Conservation (phyloP, 2,797 vertebrate genomes). For the Cyclura pinguis region DNA sequence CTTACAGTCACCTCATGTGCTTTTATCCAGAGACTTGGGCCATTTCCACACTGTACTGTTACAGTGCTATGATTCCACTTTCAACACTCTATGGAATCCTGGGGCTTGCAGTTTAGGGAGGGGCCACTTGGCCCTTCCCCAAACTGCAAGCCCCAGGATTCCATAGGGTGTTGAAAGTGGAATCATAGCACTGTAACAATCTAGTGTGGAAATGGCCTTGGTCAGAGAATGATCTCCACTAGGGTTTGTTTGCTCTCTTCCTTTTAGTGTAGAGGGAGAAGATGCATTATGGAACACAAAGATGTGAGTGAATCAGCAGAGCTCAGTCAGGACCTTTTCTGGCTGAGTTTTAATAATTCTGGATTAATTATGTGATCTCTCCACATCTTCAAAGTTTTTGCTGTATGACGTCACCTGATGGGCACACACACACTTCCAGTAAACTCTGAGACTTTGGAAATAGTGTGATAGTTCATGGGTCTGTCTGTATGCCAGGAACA, state of each 20-base stretch:
- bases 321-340: conserved; percentile 12
- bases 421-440: not conserved
- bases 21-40: conserved; percentile 45
- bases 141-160: too few species aligned
- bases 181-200: too few species aligned
- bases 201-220: not conserved
- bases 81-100: too few species aligned
- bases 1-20: conserved; percentile 23
- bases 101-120: too few species aligned
- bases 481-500: not conserved
- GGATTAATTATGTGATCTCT: not conserved
- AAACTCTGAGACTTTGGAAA: not conserved
- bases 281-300: conserved; percentile 32
- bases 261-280: conserved; percentile 29
- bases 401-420: not conserved
- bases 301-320: conserved; percentile 48
- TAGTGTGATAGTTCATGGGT: not conserved
- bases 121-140: too few species aligned
- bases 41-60: too few species aligned
- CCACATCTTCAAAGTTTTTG: not conserved
- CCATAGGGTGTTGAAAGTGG: too few species aligned
- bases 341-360: not conserved
- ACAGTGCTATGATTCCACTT: too few species aligned
- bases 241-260: conserved; percentile 32
- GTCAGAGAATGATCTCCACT: conserved; percentile 53